Evolutionary conservation across 2,888 invertebrate species (phyloP).

Genomic region (Leptinotarsa peninsularis): DNA sequence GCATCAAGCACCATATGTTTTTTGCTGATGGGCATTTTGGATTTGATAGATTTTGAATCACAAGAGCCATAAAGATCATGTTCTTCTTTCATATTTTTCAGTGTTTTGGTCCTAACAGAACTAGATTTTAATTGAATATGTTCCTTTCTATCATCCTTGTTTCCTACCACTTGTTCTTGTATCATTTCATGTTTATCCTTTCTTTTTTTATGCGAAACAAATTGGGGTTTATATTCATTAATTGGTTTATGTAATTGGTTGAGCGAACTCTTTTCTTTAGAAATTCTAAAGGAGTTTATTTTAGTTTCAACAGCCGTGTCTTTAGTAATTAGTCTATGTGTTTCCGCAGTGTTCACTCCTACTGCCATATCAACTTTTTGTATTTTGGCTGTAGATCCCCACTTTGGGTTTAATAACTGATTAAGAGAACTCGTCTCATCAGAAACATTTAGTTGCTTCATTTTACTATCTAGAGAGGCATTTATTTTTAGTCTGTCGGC

Average conservation of each 20-base stretch:
- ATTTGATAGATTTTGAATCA: background rate
- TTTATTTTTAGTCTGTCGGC: no score
- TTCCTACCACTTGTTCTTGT: background rate
- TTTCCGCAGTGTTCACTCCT: background rate
- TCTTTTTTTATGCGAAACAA: background rate
- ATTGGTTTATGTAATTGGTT: background rate
- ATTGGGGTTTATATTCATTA: background rate
- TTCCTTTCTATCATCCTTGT: background rate
- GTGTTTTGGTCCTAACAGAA: background rate
- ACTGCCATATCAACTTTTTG: background rate
- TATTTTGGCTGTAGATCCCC: background rate
- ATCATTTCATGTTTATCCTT: background rate
- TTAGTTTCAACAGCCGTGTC: background rate
- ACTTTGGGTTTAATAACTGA: background rate
- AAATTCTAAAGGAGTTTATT: background rate
- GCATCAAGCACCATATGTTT: background rate
- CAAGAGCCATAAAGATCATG: background rate
- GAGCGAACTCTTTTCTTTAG: background rate
- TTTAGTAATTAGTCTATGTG: background rate
- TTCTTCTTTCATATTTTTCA: background rate
- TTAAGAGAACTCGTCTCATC: no score
- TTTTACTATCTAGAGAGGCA: no score
- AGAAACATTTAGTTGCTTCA: no score
- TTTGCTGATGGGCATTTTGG: conserved; percentile 22
- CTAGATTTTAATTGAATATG: conserved; percentile 6